These are phyloP conservation scores for Caradrina kadenii DNA, from an alignment of 2,888 invertebrate species.

Conservation along the genomic window DNA sequence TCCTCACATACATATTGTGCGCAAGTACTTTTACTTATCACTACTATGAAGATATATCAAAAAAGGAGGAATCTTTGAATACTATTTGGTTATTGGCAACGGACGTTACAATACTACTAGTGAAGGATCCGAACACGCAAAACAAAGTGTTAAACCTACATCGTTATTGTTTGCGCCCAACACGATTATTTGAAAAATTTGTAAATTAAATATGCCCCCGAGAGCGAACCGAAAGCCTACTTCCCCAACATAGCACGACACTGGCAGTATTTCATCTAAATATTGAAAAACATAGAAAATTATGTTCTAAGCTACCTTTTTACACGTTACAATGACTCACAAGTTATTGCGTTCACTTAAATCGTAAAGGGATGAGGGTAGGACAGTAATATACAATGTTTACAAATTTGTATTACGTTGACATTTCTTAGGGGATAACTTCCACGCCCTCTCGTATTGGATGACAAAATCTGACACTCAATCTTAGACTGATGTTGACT, in stretches of 20 bases:
- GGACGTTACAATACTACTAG: constrained; percentile 77
- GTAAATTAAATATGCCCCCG: constrained; percentile 59
- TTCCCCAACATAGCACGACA: constrained; percentile 67
- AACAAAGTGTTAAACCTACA: constrained; percentile 74
- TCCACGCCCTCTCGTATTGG: constrained; percentile 24
- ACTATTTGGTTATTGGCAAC: constrained; percentile 88
- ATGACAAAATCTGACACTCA: constrained; percentile 3
- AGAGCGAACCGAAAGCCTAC: constrained; percentile 58
- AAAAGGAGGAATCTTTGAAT: constrained; percentile 85
- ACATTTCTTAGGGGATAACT: constrained; percentile 60
- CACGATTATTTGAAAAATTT: constrained; percentile 58
- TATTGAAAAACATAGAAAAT: constrained; percentile 89
- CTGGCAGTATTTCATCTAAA: constrained; percentile 87
- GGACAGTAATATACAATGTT: constrained; percentile 72
- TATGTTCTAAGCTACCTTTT: constrained; percentile 85
- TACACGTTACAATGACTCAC: constrained; percentile 86
- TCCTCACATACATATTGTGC: constrained; percentile 80
- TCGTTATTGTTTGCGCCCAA: constrained; percentile 57
- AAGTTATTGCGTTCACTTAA: constrained; percentile 87
- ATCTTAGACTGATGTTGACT: constrained; percentile 37
- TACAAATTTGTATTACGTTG: constrained; percentile 57
- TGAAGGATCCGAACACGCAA: constrained; percentile 74
- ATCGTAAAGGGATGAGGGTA: constrained; percentile 76
- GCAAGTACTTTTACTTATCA: constrained; percentile 84
- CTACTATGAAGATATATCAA: constrained; percentile 83